Conservation (phyloP, 1,140 invertebrate species). For the Popillia japonica region DNA sequence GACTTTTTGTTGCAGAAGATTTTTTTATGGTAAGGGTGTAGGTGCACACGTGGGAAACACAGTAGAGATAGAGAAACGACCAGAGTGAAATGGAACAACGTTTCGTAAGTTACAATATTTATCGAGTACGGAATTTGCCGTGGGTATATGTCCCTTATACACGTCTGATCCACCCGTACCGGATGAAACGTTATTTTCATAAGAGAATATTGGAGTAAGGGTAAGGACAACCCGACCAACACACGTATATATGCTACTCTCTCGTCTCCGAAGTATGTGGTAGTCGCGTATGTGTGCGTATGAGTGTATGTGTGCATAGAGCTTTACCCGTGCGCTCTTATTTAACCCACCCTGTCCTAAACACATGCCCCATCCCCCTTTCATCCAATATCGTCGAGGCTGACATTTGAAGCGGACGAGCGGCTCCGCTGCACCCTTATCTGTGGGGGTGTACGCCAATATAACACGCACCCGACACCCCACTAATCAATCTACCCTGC, state of each 20-base stretch:
- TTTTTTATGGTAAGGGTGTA: too few relatives aligned
- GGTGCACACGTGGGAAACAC: background rate
- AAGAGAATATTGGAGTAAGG: slow-evolving; percentile 17
- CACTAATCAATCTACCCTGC: slow-evolving; percentile 53
- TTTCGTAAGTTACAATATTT: slow-evolving; percentile 16
- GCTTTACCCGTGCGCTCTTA: slow-evolving; percentile 41
- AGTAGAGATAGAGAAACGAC: background rate
- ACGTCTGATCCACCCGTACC: slow-evolving; percentile 4
- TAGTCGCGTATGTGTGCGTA: background rate
- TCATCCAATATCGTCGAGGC: slow-evolving; percentile 46
- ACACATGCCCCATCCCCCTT: slow-evolving; percentile 43
- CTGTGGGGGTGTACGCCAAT: slow-evolving; percentile 50
- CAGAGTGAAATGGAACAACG: background rate
- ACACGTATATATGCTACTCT: slow-evolving; percentile 19
- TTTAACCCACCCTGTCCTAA: slow-evolving; percentile 46
- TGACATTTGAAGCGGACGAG: slow-evolving; percentile 52
- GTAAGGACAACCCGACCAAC: background rate
- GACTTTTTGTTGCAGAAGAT: too few relatives aligned
- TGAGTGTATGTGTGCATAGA: slow-evolving; percentile 36
- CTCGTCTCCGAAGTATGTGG: background rate
- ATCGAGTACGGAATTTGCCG: background rate
- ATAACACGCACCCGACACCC: slow-evolving; percentile 51
- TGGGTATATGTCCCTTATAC: background rate
- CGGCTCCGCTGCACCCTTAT: slow-evolving; percentile 48
- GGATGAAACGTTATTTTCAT: slow-evolving; percentile 32